Conservation (phyloP, 1,140 invertebrate genomes). For the Sesamia nonagrioides region DNA sequence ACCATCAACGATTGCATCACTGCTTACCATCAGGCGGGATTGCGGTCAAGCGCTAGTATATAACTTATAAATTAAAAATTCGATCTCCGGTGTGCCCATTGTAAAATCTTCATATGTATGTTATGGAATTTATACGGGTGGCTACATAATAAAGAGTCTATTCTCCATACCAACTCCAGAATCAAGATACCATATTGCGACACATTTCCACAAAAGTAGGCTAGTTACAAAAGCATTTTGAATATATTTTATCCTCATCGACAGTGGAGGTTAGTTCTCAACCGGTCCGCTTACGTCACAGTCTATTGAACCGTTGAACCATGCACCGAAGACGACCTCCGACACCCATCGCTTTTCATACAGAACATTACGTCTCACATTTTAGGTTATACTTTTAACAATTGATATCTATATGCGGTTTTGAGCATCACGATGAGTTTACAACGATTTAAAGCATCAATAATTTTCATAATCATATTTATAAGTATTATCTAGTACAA, state of each 20-base stretch:
- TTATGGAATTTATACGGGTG: too few species aligned
- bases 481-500: slow-evolving; percentile 65
- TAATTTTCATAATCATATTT: slow-evolving; percentile 35
- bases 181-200: neutral
- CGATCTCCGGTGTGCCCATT: too few species aligned
- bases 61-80: too few species aligned
- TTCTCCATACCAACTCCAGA: too few species aligned
- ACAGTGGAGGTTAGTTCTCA: slow-evolving; percentile 53
- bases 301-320: slow-evolving; percentile 55
- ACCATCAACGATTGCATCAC: too few species aligned
- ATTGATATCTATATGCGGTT: slow-evolving; percentile 14
- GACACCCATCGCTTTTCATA: slow-evolving; percentile 71
- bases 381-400: slow-evolving; percentile 69
- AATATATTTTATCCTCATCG: slow-evolving; percentile 35
- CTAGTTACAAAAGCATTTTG: slow-evolving; percentile 39
- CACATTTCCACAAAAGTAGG: slow-evolving; percentile 8
- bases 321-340: slow-evolving; percentile 67
- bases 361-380: slow-evolving; percentile 51
- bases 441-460: slow-evolving; percentile 21
- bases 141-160: too few species aligned
- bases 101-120: too few species aligned
- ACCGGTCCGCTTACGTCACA: slow-evolving; percentile 73
- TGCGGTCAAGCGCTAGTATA: too few species aligned
- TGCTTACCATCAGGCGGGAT: too few species aligned
- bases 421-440: slow-evolving; percentile 53